A percentile compares a stretch with the other conserved stretches of the same genome.
phyloP scores from a whole-genome alignment of 2,113 vertebrate species.

The Okapia johnstoni region DNA sequence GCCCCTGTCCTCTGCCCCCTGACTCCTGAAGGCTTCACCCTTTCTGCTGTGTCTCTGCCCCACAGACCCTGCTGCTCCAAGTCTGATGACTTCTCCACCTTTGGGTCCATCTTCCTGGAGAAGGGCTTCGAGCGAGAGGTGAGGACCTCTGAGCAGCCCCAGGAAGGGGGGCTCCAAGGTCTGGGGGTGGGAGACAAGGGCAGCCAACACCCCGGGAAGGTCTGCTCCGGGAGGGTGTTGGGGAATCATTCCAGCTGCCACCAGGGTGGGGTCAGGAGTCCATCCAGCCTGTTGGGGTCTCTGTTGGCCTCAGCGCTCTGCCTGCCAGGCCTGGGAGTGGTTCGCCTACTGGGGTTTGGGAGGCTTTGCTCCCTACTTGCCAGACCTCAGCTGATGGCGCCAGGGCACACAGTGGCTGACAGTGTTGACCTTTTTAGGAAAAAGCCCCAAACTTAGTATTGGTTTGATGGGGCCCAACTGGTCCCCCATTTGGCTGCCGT shows the following conservation, averaged over 20 bases:
- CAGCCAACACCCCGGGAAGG: not conserved
- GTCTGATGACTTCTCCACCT: constrained; percentile 88
- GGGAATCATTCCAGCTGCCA: not conserved
- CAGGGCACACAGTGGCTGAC: accelerated
- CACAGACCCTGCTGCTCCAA: constrained; percentile 90
- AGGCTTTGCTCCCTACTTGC: not conserved
- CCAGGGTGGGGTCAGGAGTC: accelerated
- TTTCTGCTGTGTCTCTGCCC: not conserved
- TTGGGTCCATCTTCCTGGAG: constrained; percentile 91
- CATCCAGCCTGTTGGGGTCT: accelerated
- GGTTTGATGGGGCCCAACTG: not conserved
- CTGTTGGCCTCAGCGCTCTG: not conserved
- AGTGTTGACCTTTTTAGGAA: not conserved
- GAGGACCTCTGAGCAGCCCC: not conserved
- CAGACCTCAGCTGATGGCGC: not conserved
- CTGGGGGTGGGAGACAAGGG: not conserved
- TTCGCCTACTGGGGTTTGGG: not conserved
- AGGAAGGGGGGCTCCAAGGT: not conserved
- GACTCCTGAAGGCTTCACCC: not conserved
- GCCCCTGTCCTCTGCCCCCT: accelerated
- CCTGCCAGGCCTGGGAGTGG: accelerated
- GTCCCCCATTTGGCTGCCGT: accelerated
- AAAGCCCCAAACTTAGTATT: not conserved
- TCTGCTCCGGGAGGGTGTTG: not conserved
- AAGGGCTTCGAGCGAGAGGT: constrained; percentile 95